Evolutionary conservation across 2,888 invertebrate genomes (phyloP).

Genomic region (Cephus pulcher): DNA sequence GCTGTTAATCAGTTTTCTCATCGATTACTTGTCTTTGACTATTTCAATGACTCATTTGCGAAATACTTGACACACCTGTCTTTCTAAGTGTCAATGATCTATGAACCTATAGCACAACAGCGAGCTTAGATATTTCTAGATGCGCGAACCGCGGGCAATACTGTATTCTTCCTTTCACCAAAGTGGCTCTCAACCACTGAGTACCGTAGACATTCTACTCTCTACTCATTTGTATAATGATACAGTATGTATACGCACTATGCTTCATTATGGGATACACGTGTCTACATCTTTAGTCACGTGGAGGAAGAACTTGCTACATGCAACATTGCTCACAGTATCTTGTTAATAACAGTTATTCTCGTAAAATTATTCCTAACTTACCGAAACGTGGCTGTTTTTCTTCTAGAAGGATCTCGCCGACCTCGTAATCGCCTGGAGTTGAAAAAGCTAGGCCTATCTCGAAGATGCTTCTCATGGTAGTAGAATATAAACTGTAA

Average conservation of each 20-base stretch:
- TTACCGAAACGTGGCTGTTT: slow-evolving; percentile 27
- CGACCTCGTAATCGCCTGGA: slow-evolving; percentile 50
- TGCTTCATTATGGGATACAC: too few relatives aligned
- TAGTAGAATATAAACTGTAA: slow-evolving; percentile 34
- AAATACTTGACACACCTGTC: too few relatives aligned
- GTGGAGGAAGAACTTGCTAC: too few relatives aligned
- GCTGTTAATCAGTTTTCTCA: too few relatives aligned
- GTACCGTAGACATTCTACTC: not conserved
- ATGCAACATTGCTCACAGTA: too few relatives aligned
- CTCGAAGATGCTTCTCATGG: slow-evolving; percentile 53
- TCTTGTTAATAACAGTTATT: too few relatives aligned
- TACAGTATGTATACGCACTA: too few relatives aligned
- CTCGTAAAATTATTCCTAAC: not conserved
- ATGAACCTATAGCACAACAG: not conserved
- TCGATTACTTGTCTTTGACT: too few relatives aligned
- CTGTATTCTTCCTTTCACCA: slow-evolving; percentile 48
- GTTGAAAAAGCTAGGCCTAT: slow-evolving; percentile 51
- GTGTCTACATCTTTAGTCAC: too few relatives aligned
- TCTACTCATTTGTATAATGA: too few relatives aligned
- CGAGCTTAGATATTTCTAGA: slow-evolving; percentile 3
- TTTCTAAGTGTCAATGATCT: not conserved
- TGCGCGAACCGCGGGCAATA: not conserved
- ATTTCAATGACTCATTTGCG: too few relatives aligned
- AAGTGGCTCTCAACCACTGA: slow-evolving; percentile 28
- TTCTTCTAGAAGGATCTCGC: slow-evolving; percentile 52